Conservation (phyloP, 2,113 vertebrate genomes). For the Phylloscopus whistleri region DNA sequence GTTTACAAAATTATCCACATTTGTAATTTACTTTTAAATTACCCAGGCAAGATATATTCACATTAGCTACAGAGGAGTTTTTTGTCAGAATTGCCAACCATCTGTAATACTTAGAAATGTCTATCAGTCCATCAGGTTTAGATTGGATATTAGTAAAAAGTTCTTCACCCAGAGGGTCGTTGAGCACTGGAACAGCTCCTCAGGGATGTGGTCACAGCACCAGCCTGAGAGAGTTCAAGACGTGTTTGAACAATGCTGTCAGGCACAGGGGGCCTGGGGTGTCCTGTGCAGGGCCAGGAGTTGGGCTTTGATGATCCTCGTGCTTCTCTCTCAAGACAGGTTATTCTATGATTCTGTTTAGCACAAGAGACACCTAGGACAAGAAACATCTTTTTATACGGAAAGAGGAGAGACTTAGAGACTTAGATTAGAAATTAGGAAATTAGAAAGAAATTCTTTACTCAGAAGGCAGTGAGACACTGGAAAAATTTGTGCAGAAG, state of each 20-base stretch:
- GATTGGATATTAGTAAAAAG: not conserved
- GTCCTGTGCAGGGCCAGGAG: no score
- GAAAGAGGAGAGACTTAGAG: not conserved
- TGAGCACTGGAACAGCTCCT: not conserved
- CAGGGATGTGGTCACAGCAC: not conserved
- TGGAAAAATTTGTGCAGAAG: not conserved
- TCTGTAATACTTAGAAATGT: not conserved
- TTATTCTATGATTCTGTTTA: not conserved
- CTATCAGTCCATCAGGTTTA: not conserved
- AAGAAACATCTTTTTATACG: not conserved
- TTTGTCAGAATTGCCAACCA: not conserved
- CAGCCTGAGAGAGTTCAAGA: not conserved
- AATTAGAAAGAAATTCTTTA: not conserved
- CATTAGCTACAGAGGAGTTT: not conserved
- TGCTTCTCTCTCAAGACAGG: not conserved
- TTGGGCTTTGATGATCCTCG: not conserved
- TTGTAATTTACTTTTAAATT: not conserved
- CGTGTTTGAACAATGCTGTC: rapidly evolving
- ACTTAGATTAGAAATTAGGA: not conserved
- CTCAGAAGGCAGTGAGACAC: not conserved
- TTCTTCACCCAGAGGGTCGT: rapidly evolving
- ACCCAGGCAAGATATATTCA: not conserved
- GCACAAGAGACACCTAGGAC: not conserved
- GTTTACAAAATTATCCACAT: not conserved
- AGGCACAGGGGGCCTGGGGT: no score